Evolutionary conservation across 1,140 invertebrate genomes (phyloP).

Genomic region (Drosophila seguyi): DNA sequence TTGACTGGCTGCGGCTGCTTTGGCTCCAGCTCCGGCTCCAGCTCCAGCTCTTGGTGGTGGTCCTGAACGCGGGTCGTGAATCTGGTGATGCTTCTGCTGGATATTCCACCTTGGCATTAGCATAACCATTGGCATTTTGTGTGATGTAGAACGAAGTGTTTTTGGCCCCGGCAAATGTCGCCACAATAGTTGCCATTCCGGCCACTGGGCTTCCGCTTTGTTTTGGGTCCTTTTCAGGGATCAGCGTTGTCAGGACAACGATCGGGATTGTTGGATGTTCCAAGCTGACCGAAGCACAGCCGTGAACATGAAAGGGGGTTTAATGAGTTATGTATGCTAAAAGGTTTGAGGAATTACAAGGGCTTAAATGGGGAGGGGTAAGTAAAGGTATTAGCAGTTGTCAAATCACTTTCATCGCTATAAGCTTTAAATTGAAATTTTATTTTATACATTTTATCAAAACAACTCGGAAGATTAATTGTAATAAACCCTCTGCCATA

Average conservation of each 20-base stretch:
- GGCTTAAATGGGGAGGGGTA: neutral
- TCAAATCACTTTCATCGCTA: slow-evolving; percentile 6
- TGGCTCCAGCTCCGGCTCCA: slow-evolving; percentile 1
- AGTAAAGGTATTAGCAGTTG: slow-evolving; percentile 10
- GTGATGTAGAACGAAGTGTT: slow-evolving; percentile 44
- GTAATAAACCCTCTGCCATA: neutral
- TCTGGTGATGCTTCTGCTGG: slow-evolving; percentile 17
- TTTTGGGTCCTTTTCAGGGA: slow-evolving; percentile 27
- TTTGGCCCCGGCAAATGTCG: slow-evolving; percentile 33
- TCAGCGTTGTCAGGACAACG: slow-evolving; percentile 48
- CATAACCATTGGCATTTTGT: slow-evolving; percentile 60
- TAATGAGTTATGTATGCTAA: slow-evolving; percentile 14
- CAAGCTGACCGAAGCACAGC: slow-evolving; percentile 6
- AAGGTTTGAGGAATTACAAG: slow-evolving; percentile 16
- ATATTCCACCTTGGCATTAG: slow-evolving; percentile 51
- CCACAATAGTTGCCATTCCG: slow-evolving; percentile 28
- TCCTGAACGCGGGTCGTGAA: slow-evolving; percentile 7
- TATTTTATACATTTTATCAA: neutral
- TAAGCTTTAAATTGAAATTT: neutral
- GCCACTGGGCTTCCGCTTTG: slow-evolving; percentile 2
- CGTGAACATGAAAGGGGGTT: slow-evolving; percentile 14
- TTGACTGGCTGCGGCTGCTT: slow-evolving; percentile 53
- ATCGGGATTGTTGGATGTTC: slow-evolving; percentile 16
- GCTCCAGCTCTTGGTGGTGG: neutral
- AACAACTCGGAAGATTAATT: fast-evolving